Evolutionary conservation across 2,113 vertebrate genomes (phyloP), one percentile per base, ranked within the genome.

Genomic region (Trinectes maculatus): DNA sequence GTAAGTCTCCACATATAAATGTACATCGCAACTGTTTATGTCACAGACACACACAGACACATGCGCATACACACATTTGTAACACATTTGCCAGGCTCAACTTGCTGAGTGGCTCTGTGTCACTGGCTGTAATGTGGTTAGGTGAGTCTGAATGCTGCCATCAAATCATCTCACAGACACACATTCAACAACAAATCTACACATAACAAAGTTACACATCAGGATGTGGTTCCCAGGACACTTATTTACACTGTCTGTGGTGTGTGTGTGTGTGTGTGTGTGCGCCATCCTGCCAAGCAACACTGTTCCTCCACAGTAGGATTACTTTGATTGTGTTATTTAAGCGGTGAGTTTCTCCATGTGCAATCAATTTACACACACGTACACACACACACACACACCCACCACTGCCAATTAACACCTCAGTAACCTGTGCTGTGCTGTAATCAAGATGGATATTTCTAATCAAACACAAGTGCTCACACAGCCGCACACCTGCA

Each of bases 1-100:
- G 85, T 85, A 87, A 84, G 84, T 88, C 84, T 77, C 71, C 46
- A 77, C 77, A 68, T 59, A 83, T 84, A 79, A 83, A 77, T 79
- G 59, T 57, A 68, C 52, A 72, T 79, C 77, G 46, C 80, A 74
- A 49, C 55, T 36, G 54, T 64, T 84, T 72, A 68, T 82, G 67
- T 82, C 82, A 87, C n/a, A 57, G 37, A 73, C 57, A 71, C 67
- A 54, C 44, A 48, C 69, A 72, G 13, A 39, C 65, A 40, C 6
- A 49, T 42, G 34, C 64, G 56, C 40, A 63, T 8, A 53, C 25
- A 44, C 34, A 46, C 47, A 47, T 3, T 3, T 10, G 46, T 28
- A 60, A 73, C 25, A 36, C 34, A 36, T 73, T 73, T 64, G 73
- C 52, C 31, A 40, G 37, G 34, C 18, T 58, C 28, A 61, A 39